phyloP scores from a whole-genome alignment of 53 echinoderm and acorn worm genomes.

The Paracentrotus lividus region DNA sequence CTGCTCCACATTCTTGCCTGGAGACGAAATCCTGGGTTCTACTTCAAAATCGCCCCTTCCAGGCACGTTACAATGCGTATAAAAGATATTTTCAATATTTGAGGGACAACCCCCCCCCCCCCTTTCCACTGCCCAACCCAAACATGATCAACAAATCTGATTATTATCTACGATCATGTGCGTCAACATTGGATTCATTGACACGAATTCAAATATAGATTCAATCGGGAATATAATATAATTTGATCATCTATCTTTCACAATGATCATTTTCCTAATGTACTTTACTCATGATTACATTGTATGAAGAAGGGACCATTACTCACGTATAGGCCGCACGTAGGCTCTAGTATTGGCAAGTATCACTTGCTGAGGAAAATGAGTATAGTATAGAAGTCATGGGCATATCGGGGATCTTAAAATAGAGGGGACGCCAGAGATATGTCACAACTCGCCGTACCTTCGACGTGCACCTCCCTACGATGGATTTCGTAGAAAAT shows the following conservation, averaged over 20 bases:
- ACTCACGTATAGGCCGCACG: not conserved
- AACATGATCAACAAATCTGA: not conserved
- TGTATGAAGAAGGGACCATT: not conserved
- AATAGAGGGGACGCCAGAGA: too few species aligned
- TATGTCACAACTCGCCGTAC: too few species aligned
- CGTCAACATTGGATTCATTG: not conserved
- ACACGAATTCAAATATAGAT: not conserved
- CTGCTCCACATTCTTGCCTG: too few species aligned
- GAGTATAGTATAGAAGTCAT: too few species aligned
- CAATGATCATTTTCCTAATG: not conserved
- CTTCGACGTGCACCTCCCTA: too few species aligned
- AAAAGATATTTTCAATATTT: too few species aligned
- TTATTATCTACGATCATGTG: not conserved
- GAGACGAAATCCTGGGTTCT: too few species aligned
- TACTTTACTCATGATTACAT: not conserved
- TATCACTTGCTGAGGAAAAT: not conserved
- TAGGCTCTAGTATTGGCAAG: too few species aligned
- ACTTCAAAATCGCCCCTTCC: too few species aligned
- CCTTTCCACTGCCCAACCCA: not conserved
- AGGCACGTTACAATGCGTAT: too few species aligned
- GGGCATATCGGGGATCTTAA: too few species aligned
- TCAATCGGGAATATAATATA: not conserved
- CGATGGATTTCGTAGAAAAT: too few species aligned
- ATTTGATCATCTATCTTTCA: constrained; percentile 1
- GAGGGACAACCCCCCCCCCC: not conserved